Evolutionary conservation across 2,797 vertebrate species (phyloP), one percentile per base, ranked within the genome.

Genomic region (Craterocephalus amniculus): DNA sequence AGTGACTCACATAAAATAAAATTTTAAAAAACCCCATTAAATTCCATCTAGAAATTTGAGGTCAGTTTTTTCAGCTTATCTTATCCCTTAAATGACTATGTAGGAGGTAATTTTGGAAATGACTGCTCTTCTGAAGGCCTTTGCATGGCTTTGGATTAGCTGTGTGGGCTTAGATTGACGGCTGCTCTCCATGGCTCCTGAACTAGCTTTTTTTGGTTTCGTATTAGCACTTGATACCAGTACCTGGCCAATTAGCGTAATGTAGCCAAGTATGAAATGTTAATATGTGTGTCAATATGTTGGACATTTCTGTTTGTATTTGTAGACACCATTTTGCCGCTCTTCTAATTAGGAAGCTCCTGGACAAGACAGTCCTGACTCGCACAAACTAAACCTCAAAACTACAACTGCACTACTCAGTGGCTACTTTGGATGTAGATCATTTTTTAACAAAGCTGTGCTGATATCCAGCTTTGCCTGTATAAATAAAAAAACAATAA

Each of bases 401-500:
- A 48, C 45, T 48, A 22, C 8, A 22, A 48, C 20, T 20, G 43
- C 20, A 45, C 7, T 22, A 48, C 11, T 3, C 49, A 13, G 4
- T 26, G 12, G 22, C 24, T 51, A 55, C 29, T 66, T 12, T 61
- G 14, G 18, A 48, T 70, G 51, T 36, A 3, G 14, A 18, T n/a
- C 45, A 59, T 63, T 48, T 31, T 20, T 48, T 12, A 52, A 26
- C 7, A 52, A 56, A 24, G 26, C 24, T 14, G 20, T 22, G 29
- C 8, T n/a, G 20, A 24, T 35, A 20, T n/a, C 34, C 35, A 72
- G 38, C 55, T 14, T 54, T 65, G 34, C 26, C 20, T 29, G 34
- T 35, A 66, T 35, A 64, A 57, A 72, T 34, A 55, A 48, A 48
- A 29, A 61, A 70, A 59, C 49, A 48, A 48, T 22, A 61, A 70